A percentile compares a stretch with the other conserved stretches of the same genome.
These are phyloP conservation scores for Zenarchopterus dispar DNA, from an alignment of 2,797 vertebrate species.

Conservation along the genomic window DNA sequence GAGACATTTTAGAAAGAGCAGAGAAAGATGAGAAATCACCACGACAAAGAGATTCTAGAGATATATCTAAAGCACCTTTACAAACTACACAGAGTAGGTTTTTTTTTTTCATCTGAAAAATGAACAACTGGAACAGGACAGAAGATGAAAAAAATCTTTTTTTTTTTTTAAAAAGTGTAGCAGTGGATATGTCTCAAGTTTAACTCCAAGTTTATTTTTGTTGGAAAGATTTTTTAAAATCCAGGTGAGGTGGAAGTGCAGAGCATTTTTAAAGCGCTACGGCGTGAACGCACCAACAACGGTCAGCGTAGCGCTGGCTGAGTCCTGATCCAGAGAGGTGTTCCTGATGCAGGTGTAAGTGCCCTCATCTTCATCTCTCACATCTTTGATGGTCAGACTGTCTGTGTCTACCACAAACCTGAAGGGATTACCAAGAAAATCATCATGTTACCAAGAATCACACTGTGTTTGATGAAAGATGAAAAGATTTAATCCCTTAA, in stretches of 20 bases:
- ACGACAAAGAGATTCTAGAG: not conserved
- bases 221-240: not conserved
- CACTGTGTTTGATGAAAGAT: no score
- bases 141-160: not conserved
- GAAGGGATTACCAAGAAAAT: not conserved
- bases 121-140: not conserved
- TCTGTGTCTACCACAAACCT: slow-evolving; percentile 89
- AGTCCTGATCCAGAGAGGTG: slow-evolving; percentile 92
- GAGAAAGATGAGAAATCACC: slow-evolving; percentile 31
- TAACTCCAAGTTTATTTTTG: not conserved
- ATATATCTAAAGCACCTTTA: not conserved
- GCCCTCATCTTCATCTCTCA: slow-evolving; percentile 88
- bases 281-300: slow-evolving; percentile 87
- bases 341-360: slow-evolving; percentile 93
- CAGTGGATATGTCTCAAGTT: not conserved
- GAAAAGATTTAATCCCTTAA: not conserved
- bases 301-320: slow-evolving; percentile 91
- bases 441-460: not conserved
- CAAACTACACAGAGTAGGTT: not conserved
- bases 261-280: not conserved
- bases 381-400: slow-evolving; percentile 87
- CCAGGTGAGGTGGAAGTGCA: not conserved
- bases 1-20: slow-evolving; percentile 26
- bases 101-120: no score
- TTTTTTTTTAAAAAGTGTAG: not conserved